Percentiles rank a stretch among this genome's conserved stretches.
Evolutionary conservation across 1,140 invertebrate genomes (phyloP).

Genomic region (Camponotus vicinus): DNA sequence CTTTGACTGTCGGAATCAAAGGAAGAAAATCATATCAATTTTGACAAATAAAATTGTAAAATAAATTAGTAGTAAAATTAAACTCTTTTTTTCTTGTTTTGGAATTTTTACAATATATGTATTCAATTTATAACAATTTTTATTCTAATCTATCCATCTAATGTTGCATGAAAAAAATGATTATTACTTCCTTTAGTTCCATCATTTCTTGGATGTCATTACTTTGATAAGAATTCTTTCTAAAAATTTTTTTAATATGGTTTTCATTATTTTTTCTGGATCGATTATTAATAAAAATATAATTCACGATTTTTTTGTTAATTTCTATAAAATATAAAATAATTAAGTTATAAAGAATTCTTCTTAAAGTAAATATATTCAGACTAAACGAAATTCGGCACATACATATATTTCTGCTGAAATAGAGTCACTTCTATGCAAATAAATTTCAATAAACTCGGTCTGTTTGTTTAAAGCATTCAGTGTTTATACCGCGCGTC

Average conservation of each 20-base stretch:
- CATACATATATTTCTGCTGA: not conserved
- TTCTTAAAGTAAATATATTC: slow-evolving; percentile 22
- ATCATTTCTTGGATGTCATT: not conserved
- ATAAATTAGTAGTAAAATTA: not conserved
- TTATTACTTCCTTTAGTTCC: not conserved
- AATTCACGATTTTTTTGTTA: not conserved
- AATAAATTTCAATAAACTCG: slow-evolving; percentile 9
- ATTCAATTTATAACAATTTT: not conserved
- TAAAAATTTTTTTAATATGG: not conserved
- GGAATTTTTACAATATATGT: not conserved
- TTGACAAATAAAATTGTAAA: not conserved
- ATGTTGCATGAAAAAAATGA: not conserved
- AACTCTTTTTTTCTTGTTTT: not conserved
- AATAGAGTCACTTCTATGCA: slow-evolving; percentile 17
- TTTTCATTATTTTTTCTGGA: not conserved
- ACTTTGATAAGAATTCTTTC: not conserved
- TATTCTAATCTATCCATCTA: not conserved
- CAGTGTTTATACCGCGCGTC: slow-evolving; percentile 26
- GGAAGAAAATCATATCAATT: slow-evolving; percentile 13
- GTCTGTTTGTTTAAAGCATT: slow-evolving; percentile 49
- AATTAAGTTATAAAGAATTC: not conserved
- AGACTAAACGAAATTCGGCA: not conserved
- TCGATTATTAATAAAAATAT: not conserved
- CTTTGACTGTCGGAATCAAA: not conserved
- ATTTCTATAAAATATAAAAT: not conserved